Base-by-base conservation (phyloP, 2,797 vertebrate genomes). In the Hippocampus kuda region DNA sequence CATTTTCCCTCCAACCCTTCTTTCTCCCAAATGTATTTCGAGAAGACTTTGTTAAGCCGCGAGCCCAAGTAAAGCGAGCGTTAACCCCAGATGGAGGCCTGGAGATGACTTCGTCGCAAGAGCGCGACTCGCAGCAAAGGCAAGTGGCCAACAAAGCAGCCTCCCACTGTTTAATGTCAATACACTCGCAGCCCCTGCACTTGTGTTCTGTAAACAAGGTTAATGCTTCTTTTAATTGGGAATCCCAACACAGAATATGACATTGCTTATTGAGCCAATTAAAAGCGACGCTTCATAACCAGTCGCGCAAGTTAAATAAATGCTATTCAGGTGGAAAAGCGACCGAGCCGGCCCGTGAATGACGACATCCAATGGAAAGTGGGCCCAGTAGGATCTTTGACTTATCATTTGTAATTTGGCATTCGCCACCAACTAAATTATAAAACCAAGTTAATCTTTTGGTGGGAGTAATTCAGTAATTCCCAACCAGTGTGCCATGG, bases 151-250 rank as follows among this genome's bases (percentile, higher is more conserved):
- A 92, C 81, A 86, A 89, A 84, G 86, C 79, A 73, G 92, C 91
- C 89, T 92, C 92, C 93, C 91, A 90, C 93, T 93, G 94, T 92
- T 97, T 96, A 95, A 95, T 90, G 91, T 94, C 93, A 94, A 93
- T 91, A 93, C 89, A 94, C 95, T 93, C 94, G 94, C 93, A 92
- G 93, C 92, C 89, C 85, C 91, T 38, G 91, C 90, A 91, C 90
- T 90, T 93, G 91, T 94, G 93, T 93, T 94, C 93, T 93, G 93
- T 94, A 97, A 96, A 96, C 93, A 95, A 96, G 94, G 93, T 93
- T 94, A 96, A 95, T 92, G 76, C 91, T 92, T 91, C 91, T 92
- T 94, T 94, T 94, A 95, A 95, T 91, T 86, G 89, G 94, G 93
- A 92, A 94, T 93, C 93, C 93, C 93, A 91, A 93, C 92, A 94